A percentile compares a stretch with the other conserved stretches of the same genome.
Conservation (phyloP, 2,113 vertebrate species). For the Zeus faber region DNA sequence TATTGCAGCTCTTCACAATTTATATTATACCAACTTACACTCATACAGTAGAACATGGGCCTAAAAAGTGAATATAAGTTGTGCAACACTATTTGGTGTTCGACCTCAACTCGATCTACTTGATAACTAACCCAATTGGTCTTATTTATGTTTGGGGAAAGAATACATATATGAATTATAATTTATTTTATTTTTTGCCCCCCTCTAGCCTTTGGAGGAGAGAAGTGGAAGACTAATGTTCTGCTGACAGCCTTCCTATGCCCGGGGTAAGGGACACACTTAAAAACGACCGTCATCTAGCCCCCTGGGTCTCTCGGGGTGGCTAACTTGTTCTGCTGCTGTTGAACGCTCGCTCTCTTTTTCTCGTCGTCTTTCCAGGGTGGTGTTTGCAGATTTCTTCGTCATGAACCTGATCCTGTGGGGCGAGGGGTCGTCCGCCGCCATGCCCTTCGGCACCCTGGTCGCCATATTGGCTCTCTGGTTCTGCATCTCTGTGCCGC, state of each 20-base stretch:
- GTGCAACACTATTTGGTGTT: too few species aligned
- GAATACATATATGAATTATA: too few species aligned
- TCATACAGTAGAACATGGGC: too few species aligned
- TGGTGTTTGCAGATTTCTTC: constrained; percentile 94
- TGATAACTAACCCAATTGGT: too few species aligned
- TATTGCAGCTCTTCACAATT: too few species aligned
- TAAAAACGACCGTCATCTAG: too few species aligned
- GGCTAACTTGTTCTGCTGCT: background rate
- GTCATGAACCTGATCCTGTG: constrained; percentile 94
- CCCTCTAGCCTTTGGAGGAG: constrained; percentile 71
- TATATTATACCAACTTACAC: too few species aligned
- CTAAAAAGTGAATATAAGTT: too few species aligned
- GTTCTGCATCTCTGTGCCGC: constrained; percentile 93
- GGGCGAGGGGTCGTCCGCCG: constrained; percentile 92
- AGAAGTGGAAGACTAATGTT: constrained; percentile 80
- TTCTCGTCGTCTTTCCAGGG: constrained; percentile 59
- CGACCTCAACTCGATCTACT: too few species aligned
- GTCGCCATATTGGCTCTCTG: constrained; percentile 91
- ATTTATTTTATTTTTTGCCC: too few species aligned
- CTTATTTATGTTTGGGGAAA: too few species aligned
- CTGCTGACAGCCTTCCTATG: constrained; percentile 74
- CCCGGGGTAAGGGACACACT: constrained; percentile 63
- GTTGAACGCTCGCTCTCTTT: background rate
- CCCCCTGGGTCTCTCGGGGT: background rate
- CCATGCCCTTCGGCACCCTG: constrained; percentile 90